phyloP scores from a whole-genome alignment of 2,113 vertebrate genomes.

The Phrynocephalus versicolor region DNA sequence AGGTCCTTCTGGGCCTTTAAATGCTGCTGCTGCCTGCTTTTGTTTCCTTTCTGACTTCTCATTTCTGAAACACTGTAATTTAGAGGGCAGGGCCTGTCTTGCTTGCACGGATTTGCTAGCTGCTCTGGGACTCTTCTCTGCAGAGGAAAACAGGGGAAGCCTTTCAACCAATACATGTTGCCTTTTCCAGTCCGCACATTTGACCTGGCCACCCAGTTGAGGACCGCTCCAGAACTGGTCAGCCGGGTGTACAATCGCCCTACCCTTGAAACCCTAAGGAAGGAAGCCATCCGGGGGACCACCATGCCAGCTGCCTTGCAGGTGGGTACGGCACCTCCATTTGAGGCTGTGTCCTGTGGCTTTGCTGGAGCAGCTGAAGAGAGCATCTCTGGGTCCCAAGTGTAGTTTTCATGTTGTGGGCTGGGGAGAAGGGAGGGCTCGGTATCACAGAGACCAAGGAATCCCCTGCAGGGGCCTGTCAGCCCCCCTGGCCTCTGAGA shows the following conservation, averaged over 20 bases:
- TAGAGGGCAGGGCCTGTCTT: not conserved
- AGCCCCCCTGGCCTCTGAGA: not conserved
- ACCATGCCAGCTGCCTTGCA: conserved; percentile 62
- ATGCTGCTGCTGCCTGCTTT: too few species aligned
- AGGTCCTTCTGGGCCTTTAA: too few species aligned
- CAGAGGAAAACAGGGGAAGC: not conserved
- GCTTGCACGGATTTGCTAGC: not conserved
- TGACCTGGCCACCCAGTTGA: conserved; percentile 85
- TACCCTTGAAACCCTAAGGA: conserved; percentile 83
- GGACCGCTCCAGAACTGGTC: conserved; percentile 86
- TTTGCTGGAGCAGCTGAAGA: not conserved
- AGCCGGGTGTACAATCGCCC: conserved; percentile 90
- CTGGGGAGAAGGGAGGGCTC: not conserved
- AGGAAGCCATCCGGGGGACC: conserved; percentile 80
- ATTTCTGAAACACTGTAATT: too few species aligned
- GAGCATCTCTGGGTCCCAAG: not conserved
- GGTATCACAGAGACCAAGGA: too few species aligned
- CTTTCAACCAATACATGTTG: too few species aligned
- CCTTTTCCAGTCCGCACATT: conserved; percentile 81
- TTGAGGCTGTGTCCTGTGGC: not conserved
- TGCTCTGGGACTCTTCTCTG: too few species aligned
- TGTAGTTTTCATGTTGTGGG: not conserved
- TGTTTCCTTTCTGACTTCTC: too few species aligned
- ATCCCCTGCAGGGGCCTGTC: too few species aligned
- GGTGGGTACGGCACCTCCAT: conserved; percentile 65